Base-by-base conservation (phyloP, 2,888 invertebrate species). In the Hydroisotoma schaefferi region DNA sequence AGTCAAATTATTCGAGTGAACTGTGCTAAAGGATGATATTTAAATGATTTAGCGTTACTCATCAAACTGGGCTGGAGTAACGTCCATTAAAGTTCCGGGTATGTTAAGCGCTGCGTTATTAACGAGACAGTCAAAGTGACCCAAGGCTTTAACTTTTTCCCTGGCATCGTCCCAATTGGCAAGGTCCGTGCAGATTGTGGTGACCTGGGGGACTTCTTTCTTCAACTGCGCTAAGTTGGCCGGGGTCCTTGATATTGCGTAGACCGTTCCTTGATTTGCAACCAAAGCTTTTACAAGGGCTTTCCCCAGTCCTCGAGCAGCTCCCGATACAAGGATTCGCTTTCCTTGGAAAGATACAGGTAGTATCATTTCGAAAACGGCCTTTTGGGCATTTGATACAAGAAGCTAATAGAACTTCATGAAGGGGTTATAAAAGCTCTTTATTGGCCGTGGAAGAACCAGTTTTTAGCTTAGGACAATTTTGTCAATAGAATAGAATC, bases 61-160 rank as follows among this genome's bases (percentile, higher is more conserved):
- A 59, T 80, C 78, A 62, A 80, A 73, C 44, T 74, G 74, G 61
- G 79, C 77, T 38, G 76, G 74, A 10, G 74, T 74, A 2, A 77
- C 74, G 2, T 78, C 76, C 28, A 79, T 38, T 26, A 53, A 40
- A 4, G 23, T 18, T 8, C 53, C 53, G 15, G 53, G 38, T 5
- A 53, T 53, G 26, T 53, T 53, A 8, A 40, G 12, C 2, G 77
- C 81, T 20, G 81, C 81, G 75, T 80, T 81, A 69, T 81, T 81
- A 5, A 81, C 79, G 26, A 81, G 68, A 8, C 78, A 63, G 68
- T 81, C 77, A 55, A 80, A 73, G 15, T 75, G 74, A 6, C 76
- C 76, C n/a, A 78, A 60, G 6, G 70, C 68, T 59, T 75, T 62
- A 3, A 81, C 60, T 8, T 74, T 75, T 43, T 73, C 64, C 62